Evolutionary conservation across 2,888 invertebrate species (phyloP).

Genomic region (Timandra comae): DNA sequence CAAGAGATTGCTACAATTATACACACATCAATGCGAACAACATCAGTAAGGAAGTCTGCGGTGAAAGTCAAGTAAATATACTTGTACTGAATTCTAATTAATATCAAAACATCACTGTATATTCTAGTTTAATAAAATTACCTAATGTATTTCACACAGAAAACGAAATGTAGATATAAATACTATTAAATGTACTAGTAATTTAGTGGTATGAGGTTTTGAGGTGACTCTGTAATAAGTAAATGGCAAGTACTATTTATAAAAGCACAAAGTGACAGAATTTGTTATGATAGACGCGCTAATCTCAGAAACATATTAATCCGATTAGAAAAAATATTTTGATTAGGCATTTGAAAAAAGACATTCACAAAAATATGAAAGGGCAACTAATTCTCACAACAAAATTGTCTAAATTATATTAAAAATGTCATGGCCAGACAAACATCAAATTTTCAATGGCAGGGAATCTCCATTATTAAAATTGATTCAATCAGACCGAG

Average conservation of each 20-base stretch:
- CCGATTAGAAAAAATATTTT: no score
- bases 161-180: no score
- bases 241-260: no score
- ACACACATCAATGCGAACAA: conserved; percentile 9
- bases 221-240: no score
- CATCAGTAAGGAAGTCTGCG: conserved; percentile 1
- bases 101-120: background rate
- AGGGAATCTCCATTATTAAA: conserved; percentile 33
- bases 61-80: background rate
- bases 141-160: no score
- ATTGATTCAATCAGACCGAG: conserved; percentile 29
- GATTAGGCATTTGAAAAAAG: no score
- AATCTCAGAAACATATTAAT: no score
- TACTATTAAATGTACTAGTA: no score
- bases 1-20: conserved; percentile 16
- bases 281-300: no score
- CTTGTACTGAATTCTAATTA: background rate
- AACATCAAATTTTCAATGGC: conserved; percentile 33
- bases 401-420: conserved; percentile 32
- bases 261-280: no score
- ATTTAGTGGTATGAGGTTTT: no score
- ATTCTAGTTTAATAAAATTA: no score
- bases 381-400: conserved; percentile 48
- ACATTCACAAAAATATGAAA: conserved; percentile 27
- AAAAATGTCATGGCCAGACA: conserved; percentile 49